These are phyloP conservation scores for Lampris megalopsis DNA, from an alignment of 2,113 vertebrate genomes.

Conservation along the genomic window DNA sequence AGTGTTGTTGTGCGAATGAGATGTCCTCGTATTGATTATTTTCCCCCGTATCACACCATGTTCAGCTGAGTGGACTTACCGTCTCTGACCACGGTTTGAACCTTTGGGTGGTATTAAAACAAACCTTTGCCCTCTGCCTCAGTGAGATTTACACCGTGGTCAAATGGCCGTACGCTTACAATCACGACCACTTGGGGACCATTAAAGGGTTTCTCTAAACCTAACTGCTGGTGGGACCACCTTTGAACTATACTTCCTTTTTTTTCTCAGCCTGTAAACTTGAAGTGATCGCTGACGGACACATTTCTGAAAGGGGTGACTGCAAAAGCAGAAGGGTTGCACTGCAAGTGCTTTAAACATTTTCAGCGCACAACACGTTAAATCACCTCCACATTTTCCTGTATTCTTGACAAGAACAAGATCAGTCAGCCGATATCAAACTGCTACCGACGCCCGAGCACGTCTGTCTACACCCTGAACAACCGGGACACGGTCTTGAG, in stretches of 20 bases:
- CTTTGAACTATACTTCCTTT: slow-evolving; percentile 41
- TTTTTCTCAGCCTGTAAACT: slow-evolving; percentile 32
- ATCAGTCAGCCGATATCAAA: slow-evolving; percentile 5
- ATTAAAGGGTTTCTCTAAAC: slow-evolving; percentile 35
- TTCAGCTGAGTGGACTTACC: slow-evolving; percentile 75
- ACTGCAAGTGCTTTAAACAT: not conserved
- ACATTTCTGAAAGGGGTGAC: not conserved
- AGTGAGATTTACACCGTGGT: slow-evolving; percentile 61
- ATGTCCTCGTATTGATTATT: not conserved
- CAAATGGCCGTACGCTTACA: slow-evolving; percentile 48
- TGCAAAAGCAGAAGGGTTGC: not conserved
- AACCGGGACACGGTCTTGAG: slow-evolving; percentile 19
- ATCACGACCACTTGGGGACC: slow-evolving; percentile 21
- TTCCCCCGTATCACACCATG: slow-evolving; percentile 25
- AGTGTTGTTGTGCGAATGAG: slow-evolving; percentile 1
- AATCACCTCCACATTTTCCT: not conserved
- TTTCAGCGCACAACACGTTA: not conserved
- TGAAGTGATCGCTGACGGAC: slow-evolving; percentile 20
- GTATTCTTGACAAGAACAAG: not conserved
- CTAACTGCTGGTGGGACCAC: slow-evolving; percentile 44
- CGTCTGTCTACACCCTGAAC: slow-evolving; percentile 24
- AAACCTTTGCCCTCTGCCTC: slow-evolving; percentile 65
- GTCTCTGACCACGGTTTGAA: slow-evolving; percentile 57
- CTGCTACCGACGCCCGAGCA: slow-evolving; percentile 7
- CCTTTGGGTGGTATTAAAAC: slow-evolving; percentile 40